These are phyloP conservation scores for Polyodon spathula DNA, from an alignment of 2,113 vertebrate species.

Conservation along the genomic window DNA sequence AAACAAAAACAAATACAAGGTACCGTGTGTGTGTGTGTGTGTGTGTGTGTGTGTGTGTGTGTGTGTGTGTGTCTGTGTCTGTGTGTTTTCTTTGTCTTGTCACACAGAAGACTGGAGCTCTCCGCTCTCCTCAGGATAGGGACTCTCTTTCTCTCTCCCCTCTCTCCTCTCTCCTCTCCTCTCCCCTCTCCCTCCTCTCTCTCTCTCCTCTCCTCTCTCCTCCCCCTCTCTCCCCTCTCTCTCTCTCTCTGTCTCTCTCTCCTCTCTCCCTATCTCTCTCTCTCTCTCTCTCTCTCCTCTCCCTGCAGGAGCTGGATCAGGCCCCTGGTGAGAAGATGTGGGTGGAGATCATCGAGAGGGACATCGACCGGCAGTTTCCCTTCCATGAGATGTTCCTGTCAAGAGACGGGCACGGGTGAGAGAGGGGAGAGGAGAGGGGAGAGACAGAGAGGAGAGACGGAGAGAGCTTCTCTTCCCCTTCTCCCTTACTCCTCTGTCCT, in stretches of 20 bases:
- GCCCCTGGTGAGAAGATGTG: slow-evolving; percentile 65
- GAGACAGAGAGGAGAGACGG: no score
- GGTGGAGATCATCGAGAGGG: slow-evolving; percentile 74
- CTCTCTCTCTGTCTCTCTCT: no score
- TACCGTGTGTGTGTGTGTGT: no score
- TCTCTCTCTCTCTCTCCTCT: slow-evolving; percentile 1
- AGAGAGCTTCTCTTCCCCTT: not conserved
- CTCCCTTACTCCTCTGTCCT: not conserved
- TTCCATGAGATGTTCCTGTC: slow-evolving; percentile 85
- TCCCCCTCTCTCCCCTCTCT: no score
- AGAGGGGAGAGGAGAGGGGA: not conserved
- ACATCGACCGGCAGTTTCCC: slow-evolving; percentile 80
- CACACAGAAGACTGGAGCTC: no score
- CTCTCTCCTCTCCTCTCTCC: no score
- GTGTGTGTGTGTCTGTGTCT: not conserved
- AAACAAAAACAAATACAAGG: slow-evolving; percentile 52
- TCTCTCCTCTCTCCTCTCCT: no score
- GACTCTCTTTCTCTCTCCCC: no score
- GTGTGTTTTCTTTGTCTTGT: no score
- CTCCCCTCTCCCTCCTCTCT: no score
- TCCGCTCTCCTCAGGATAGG: no score
- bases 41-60: not conserved
- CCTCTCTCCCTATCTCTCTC: no score
- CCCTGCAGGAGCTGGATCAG: slow-evolving; percentile 41
- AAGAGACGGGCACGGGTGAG: slow-evolving; percentile 72